A percentile compares a stretch with the other conserved stretches of the same genome.
phyloP scores from a whole-genome alignment of 1,140 invertebrate genomes.

The Orussus abietinus region DNA sequence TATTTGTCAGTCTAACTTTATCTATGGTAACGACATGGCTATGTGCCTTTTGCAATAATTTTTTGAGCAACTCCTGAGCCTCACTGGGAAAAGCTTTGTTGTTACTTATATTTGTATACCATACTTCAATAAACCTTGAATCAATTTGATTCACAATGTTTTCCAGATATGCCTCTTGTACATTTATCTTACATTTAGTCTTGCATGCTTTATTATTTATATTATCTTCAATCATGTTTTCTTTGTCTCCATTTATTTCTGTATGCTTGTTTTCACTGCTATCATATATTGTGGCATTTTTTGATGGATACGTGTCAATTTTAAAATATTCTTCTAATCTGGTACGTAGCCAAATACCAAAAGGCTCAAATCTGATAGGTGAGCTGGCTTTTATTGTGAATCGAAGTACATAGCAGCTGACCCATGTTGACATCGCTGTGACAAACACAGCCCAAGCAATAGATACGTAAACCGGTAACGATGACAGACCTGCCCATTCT shows the following conservation, averaged over 20 bases:
- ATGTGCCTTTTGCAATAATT: conserved; percentile 30
- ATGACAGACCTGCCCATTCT: conserved; percentile 27
- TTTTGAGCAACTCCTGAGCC: conserved; percentile 27
- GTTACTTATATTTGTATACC: conserved; percentile 41
- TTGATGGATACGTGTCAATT: neutral
- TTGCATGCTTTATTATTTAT: conserved; percentile 10
- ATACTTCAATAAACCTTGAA: conserved; percentile 29
- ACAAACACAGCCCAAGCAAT: conserved; percentile 38
- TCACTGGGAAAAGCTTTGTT: conserved; percentile 36
- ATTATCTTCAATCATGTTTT: conserved; percentile 1
- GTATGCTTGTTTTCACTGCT: neutral
- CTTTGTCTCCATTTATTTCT: conserved; percentile 2
- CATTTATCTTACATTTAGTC: conserved; percentile 11
- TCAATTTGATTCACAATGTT: conserved; percentile 34
- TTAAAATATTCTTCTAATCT: conserved; percentile 17
- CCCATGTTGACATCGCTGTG: conserved; percentile 36
- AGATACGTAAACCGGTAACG: conserved; percentile 35
- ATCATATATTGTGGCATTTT: neutral
- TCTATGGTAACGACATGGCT: conserved; percentile 28
- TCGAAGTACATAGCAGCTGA: conserved; percentile 37
- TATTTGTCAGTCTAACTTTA: conserved; percentile 36
- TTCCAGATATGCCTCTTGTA: conserved; percentile 14
- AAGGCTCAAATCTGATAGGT: conserved; percentile 27
- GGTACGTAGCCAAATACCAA: conserved; percentile 27
- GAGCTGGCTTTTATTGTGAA: conserved; percentile 33